Evolutionary conservation across 2,888 invertebrate species (phyloP).

Genomic region (Clanis bilineata): DNA sequence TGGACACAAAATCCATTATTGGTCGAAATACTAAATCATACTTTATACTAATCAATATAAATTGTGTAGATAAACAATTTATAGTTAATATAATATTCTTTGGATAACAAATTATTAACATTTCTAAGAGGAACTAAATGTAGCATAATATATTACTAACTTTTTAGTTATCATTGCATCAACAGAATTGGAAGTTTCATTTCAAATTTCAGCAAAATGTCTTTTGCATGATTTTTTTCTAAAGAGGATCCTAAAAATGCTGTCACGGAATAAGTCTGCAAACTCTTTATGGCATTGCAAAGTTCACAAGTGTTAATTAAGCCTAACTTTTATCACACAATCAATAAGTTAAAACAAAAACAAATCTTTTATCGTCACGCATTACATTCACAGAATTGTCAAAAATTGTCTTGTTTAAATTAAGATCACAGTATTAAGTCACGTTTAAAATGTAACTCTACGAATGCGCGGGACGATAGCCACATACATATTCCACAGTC

Average conservation of each 20-base stretch:
- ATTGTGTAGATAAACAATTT: slow-evolving; percentile 64
- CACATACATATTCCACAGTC: slow-evolving; percentile 80
- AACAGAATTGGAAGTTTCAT: slow-evolving; percentile 42
- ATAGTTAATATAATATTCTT: slow-evolving; percentile 77
- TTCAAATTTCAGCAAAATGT: slow-evolving; percentile 34
- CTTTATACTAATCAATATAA: slow-evolving; percentile 65
- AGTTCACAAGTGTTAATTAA: slow-evolving; percentile 62
- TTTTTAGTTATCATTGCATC: slow-evolving; percentile 43
- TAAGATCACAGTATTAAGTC: slow-evolving; percentile 82
- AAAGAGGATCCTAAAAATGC: slow-evolving; percentile 67
- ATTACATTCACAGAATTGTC: slow-evolving; percentile 71
- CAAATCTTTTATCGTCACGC: slow-evolving; percentile 63
- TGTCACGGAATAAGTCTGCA: slow-evolving; percentile 67
- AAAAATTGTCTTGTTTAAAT: slow-evolving; percentile 78
- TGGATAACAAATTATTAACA: slow-evolving; percentile 78
- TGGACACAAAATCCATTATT: slow-evolving; percentile 53
- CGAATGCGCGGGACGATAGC: slow-evolving; percentile 70
- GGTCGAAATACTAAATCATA: slow-evolving; percentile 46
- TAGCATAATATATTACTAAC: slow-evolving; percentile 48
- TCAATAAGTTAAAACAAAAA: slow-evolving; percentile 72
- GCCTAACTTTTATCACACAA: slow-evolving; percentile 74
- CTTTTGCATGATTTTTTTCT: slow-evolving; percentile 43
- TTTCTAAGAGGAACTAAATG: slow-evolving; percentile 80
- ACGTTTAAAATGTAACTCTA: slow-evolving; percentile 73
- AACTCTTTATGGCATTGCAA: slow-evolving; percentile 71